A percentile compares a stretch with the other conserved stretches of the same genome.
These are phyloP conservation scores for Cyprinodon brontotheroides DNA, from an alignment of 2,113 vertebrate species.

Conservation along the genomic window DNA sequence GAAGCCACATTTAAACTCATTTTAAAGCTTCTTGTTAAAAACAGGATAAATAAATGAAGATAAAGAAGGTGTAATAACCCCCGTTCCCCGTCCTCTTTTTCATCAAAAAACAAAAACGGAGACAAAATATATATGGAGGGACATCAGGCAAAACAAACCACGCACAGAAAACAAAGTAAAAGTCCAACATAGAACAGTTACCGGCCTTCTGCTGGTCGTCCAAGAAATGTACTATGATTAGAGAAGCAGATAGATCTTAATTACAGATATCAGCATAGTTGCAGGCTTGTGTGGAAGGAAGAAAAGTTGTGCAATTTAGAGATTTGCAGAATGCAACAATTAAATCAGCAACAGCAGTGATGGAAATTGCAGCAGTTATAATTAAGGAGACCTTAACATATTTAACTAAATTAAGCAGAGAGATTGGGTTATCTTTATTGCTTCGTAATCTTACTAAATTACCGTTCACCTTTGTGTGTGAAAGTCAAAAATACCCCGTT, in stretches of 20 bases:
- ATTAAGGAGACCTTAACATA: constrained; percentile 72
- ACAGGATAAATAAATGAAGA: background rate
- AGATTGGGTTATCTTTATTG: constrained; percentile 42
- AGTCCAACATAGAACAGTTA: background rate
- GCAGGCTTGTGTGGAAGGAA: constrained; percentile 28
- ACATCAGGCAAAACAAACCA: background rate
- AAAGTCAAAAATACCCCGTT: constrained; percentile 13
- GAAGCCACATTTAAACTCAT: no score
- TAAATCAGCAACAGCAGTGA: constrained; percentile 38
- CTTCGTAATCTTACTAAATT: constrained; percentile 36
- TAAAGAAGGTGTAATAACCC: background rate
- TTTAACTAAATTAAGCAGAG: constrained; percentile 65
- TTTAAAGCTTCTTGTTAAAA: no score
- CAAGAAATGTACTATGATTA: constrained; percentile 47
- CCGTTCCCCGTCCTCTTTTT: no score
- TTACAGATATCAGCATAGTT: constrained; percentile 62
- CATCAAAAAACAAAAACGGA: background rate
- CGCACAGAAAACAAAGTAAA: background rate
- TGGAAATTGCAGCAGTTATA: constrained; percentile 56
- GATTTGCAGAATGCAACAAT: constrained; percentile 47
- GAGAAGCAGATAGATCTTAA: constrained; percentile 64
- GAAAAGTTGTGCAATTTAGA: constrained; percentile 60
- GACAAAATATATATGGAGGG: background rate
- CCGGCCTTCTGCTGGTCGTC: constrained; percentile 16
- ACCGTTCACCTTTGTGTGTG: constrained; percentile 15